These are phyloP conservation scores for Cynodonichthys magdalenae DNA, from an alignment of 2,797 vertebrate species.

Conservation along the genomic window DNA sequence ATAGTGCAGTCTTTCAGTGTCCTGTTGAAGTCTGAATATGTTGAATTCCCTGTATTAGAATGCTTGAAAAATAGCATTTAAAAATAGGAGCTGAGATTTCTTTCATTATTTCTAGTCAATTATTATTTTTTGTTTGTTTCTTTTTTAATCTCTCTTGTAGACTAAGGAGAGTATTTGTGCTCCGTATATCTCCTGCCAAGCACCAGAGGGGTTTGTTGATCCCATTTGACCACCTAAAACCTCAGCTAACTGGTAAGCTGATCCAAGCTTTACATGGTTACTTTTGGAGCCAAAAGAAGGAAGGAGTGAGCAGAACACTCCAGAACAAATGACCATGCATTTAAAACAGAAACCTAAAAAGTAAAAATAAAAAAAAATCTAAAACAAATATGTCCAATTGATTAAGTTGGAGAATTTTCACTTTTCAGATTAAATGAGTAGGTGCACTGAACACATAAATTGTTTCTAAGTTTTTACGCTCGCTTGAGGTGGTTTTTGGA, in stretches of 20 bases:
- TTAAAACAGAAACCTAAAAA: not conserved
- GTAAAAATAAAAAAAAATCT: too few relatives aligned
- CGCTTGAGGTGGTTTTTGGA: too few relatives aligned
- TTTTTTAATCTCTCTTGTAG: constrained; percentile 31
- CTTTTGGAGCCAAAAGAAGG: constrained; percentile 6
- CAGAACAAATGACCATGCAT: not conserved
- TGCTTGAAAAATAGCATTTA: constrained; percentile 49
- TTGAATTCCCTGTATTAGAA: constrained; percentile 53
- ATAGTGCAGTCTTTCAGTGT: constrained; percentile 33
- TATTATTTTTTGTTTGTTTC: constrained; percentile 49
- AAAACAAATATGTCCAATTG: too few relatives aligned
- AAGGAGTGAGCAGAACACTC: constrained; percentile 17
- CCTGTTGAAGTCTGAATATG: constrained; percentile 33
- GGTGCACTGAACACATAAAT: too few relatives aligned
- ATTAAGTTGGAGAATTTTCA: too few relatives aligned
- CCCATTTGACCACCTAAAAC: constrained; percentile 48
- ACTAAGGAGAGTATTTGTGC: constrained; percentile 22
- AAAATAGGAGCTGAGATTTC: not conserved
- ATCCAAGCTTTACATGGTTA: constrained; percentile 36
- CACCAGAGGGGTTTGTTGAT: constrained; percentile 29
- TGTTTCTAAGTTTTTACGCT: too few relatives aligned
- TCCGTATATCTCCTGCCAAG: constrained; percentile 50
- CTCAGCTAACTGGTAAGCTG: constrained; percentile 25
- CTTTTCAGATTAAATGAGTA: too few relatives aligned
- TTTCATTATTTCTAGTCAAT: not conserved